Conservation (phyloP, 1,140 invertebrate genomes). For the Drosophila takahashii region DNA sequence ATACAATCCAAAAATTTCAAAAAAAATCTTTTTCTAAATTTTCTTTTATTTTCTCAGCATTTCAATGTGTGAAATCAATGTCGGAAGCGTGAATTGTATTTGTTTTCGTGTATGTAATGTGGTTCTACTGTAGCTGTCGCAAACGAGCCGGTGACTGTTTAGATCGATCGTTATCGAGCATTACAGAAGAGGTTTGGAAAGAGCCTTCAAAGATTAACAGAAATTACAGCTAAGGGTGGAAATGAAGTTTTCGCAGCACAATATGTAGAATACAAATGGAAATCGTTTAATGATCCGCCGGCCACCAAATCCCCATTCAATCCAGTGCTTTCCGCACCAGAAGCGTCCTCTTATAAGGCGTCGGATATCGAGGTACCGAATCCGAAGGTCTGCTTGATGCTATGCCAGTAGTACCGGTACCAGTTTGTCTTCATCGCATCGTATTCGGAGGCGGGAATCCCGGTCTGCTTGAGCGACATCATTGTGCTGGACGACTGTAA, state of each 20-base stretch:
- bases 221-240: conserved; percentile 63
- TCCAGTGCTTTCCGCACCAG: conserved; percentile 2
- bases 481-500: conserved; percentile 91
- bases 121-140: conserved; percentile 23
- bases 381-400: conserved; percentile 96
- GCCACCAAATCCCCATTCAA: conserved; percentile 19
- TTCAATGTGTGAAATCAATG: conserved; percentile 50
- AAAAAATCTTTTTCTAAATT: conserved; percentile 37
- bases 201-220: conserved; percentile 49
- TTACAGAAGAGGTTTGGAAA: conserved; percentile 14
- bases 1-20: conserved; percentile 18
- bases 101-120: conserved; percentile 22
- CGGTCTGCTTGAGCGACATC: conserved; percentile 91
- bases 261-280: conserved; percentile 25
- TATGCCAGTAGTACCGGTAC: conserved; percentile 96
- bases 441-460: conserved; percentile 91
- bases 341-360: conserved; percentile 58
- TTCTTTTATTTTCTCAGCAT: conserved; percentile 54
- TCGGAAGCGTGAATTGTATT: conserved; percentile 37
- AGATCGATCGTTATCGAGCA: conserved; percentile 1
- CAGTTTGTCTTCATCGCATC: conserved; percentile 94
- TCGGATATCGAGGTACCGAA: conserved; percentile 90
- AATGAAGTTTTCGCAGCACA: conserved; percentile 49
- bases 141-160: conserved; percentile 27
- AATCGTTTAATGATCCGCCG: conserved; percentile 27